A percentile compares a stretch with the other conserved stretches of the same genome.
phyloP scores from a whole-genome alignment of 2,888 invertebrate genomes.

The Andrena dorsata region DNA sequence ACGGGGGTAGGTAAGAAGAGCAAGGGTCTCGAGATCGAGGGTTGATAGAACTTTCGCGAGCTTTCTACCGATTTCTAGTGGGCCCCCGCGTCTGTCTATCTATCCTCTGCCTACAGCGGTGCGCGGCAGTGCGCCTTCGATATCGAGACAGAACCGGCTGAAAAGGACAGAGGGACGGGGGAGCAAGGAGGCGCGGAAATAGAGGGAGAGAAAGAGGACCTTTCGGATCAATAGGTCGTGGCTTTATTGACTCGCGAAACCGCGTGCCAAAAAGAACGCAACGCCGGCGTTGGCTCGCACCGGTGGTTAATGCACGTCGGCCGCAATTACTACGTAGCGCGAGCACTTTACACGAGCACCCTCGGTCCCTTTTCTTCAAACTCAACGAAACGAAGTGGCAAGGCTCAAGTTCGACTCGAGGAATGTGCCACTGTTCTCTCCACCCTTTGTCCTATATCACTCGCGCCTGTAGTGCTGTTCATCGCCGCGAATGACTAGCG shows the following conservation, averaged over 20 bases:
- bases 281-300: constrained; percentile 26
- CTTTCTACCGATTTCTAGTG: constrained; percentile 28
- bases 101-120: constrained; percentile 32
- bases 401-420: constrained; percentile 12
- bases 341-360: constrained; percentile 1
- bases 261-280: constrained; percentile 64
- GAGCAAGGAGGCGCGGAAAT: constrained; percentile 11
- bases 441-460: background rate
- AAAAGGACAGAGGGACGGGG: background rate
- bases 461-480: background rate
- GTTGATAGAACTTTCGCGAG: constrained; percentile 48
- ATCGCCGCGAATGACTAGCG: background rate
- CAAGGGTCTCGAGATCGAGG: constrained; percentile 36
- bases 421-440: background rate
- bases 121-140: constrained; percentile 29
- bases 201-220: constrained; percentile 31
- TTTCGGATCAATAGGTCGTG: constrained; percentile 71
- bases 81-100: constrained; percentile 46
- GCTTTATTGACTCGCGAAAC: constrained; percentile 72
- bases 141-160: constrained; percentile 41
- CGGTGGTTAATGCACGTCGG: constrained; percentile 43
- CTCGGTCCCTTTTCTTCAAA: constrained; percentile 18
- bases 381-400: constrained; percentile 9
- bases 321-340: constrained; percentile 31
- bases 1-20: background rate